These are phyloP conservation scores for Pyrocoelia pectoralis DNA, from an alignment of 2,888 invertebrate genomes.

Conservation along the genomic window DNA sequence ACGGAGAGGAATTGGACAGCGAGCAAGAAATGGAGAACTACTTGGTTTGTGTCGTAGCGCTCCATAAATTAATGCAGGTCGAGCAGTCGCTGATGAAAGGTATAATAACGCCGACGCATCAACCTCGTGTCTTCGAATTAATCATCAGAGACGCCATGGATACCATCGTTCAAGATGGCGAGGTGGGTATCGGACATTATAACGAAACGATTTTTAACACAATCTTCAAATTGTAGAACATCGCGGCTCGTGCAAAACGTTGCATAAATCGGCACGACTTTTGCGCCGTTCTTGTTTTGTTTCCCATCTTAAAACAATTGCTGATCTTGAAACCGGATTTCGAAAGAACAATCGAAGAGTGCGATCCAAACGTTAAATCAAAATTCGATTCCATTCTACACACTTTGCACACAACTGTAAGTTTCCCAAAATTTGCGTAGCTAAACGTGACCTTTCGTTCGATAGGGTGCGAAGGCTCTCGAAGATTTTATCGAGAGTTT, in stretches of 20 bases:
- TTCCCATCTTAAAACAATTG: constrained; percentile 83
- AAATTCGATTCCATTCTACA: constrained; percentile 79
- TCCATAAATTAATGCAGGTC: constrained; percentile 86
- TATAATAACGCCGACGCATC: constrained; percentile 82
- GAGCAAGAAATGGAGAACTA: constrained; percentile 88
- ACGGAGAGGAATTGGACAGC: constrained; percentile 68
- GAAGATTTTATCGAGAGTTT: constrained; percentile 94
- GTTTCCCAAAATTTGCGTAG: no score
- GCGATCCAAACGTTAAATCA: constrained; percentile 72
- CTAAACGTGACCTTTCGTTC: no score
- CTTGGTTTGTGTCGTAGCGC: constrained; percentile 80
- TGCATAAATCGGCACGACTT: constrained; percentile 82
- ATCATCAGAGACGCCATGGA: constrained; percentile 87
- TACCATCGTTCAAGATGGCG: constrained; percentile 85
- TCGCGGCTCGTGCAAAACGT: constrained; percentile 77
- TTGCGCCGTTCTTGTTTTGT: constrained; percentile 80
- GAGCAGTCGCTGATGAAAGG: constrained; percentile 85
- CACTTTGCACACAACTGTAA: constrained; percentile 77
- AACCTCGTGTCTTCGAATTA: constrained; percentile 83
- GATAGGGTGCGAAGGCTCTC: constrained; percentile 89
- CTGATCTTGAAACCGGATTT: constrained; percentile 80
- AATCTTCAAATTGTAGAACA: no score
- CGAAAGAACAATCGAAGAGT: constrained; percentile 78
- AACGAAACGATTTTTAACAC: no score
- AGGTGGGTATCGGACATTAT: constrained; percentile 65